Evolutionary conservation across 2,888 invertebrate species (phyloP).

Genomic region (Periphyllus acericola): DNA sequence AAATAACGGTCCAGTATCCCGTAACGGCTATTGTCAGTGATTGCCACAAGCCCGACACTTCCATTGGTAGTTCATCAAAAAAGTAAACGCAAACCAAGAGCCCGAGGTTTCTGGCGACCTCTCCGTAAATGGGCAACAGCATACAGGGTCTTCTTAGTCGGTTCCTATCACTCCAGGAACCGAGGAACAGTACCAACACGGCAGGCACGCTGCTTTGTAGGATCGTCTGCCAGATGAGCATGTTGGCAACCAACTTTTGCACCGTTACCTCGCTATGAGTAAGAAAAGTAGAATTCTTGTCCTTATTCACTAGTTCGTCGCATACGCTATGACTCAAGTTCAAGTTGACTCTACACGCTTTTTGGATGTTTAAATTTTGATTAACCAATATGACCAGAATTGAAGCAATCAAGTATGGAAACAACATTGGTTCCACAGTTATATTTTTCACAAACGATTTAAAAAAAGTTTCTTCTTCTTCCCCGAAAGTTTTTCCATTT

Average conservation of each 20-base stretch:
- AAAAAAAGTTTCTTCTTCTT: background rate
- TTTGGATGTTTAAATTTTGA: slow-evolving; percentile 86
- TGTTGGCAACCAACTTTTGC: slow-evolving; percentile 80
- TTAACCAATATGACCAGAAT: slow-evolving; percentile 80
- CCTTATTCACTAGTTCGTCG: slow-evolving; percentile 78
- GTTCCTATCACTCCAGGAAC: slow-evolving; percentile 73
- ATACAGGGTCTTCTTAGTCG: slow-evolving; percentile 83
- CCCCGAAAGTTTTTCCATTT: background rate
- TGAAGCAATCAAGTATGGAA: slow-evolving; percentile 76
- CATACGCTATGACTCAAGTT: slow-evolving; percentile 78
- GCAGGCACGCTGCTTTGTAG: slow-evolving; percentile 86
- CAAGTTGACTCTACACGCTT: slow-evolving; percentile 86
- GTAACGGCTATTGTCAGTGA: slow-evolving; percentile 84
- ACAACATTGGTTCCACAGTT: slow-evolving; percentile 80
- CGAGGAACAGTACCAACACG: slow-evolving; percentile 81
- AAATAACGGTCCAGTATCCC: slow-evolving; percentile 89
- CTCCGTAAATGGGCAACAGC: slow-evolving; percentile 83
- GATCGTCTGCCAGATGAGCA: slow-evolving; percentile 87
- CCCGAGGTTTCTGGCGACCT: slow-evolving; percentile 81
- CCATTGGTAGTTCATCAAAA: slow-evolving; percentile 82
- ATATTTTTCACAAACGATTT: slow-evolving; percentile 65
- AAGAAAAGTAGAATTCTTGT: slow-evolving; percentile 76
- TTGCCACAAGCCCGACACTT: slow-evolving; percentile 79
- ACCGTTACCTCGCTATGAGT: slow-evolving; percentile 74
- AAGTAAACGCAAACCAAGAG: slow-evolving; percentile 82